Evolutionary conservation across 1,140 invertebrate genomes (phyloP).

Genomic region (Achatina immaculata): DNA sequence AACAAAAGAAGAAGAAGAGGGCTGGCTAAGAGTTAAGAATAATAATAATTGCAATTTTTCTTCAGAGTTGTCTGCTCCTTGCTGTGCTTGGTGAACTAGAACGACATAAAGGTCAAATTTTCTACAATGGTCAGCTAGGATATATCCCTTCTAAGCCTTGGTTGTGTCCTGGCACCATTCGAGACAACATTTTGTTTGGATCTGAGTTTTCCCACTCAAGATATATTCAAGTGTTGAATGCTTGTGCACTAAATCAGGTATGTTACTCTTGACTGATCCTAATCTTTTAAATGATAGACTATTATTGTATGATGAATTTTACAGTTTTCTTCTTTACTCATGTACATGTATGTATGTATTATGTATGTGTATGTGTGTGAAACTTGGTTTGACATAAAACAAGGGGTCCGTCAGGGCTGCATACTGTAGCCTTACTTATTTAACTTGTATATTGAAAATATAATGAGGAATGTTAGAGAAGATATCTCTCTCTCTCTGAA

Average conservation of each 20-base stretch:
- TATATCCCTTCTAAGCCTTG: conserved; percentile 89
- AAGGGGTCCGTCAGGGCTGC: too few relatives aligned
- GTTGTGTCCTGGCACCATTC: conserved; percentile 88
- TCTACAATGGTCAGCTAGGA: conserved; percentile 45
- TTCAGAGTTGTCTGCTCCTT: conserved; percentile 50
- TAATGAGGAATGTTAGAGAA: too few relatives aligned
- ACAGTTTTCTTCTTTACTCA: too few relatives aligned
- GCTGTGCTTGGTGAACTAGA: conserved; percentile 51
- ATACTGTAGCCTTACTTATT: too few relatives aligned
- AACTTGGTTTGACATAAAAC: too few relatives aligned
- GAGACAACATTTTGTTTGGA: conserved; percentile 94
- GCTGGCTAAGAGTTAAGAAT: neutral
- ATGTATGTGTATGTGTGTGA: too few relatives aligned
- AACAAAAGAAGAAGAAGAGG: neutral
- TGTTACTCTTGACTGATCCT: too few relatives aligned
- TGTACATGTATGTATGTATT: too few relatives aligned
- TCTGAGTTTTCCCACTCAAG: conserved; percentile 81
- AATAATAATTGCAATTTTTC: neutral
- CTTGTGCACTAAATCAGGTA: conserved; percentile 80
- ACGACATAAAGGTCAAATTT: conserved; percentile 45
- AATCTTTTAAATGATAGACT: too few relatives aligned
- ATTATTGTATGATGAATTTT: too few relatives aligned
- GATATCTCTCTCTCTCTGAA: too few relatives aligned
- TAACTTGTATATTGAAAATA: too few relatives aligned
- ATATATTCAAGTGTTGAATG: conserved; percentile 82